A percentile compares a stretch with the other conserved stretches of the same genome.
phyloP scores from a whole-genome alignment of 2,797 vertebrate species.

The Graptemys geographica region DNA sequence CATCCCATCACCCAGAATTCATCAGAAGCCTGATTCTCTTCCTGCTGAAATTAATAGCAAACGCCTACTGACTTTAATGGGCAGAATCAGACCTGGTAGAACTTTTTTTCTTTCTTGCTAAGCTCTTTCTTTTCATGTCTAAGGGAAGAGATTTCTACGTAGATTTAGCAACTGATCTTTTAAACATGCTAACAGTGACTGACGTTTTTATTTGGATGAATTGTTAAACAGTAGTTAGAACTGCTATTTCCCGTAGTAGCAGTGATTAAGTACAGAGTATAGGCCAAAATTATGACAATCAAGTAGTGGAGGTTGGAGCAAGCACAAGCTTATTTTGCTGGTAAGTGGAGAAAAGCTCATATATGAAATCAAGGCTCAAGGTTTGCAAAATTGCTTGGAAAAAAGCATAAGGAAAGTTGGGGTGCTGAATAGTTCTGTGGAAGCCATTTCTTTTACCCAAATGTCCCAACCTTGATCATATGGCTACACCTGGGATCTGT shows the following conservation, averaged over 20 bases:
- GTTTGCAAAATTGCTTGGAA: conserved; percentile 15
- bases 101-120: conserved; percentile 5
- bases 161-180: not conserved
- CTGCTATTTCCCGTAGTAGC: not conserved
- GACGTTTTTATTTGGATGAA: conserved; percentile 12
- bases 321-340: not conserved
- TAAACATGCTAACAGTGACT: not conserved
- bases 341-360: conserved; percentile 19
- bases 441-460: not conserved
- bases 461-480: not conserved
- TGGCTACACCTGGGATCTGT: conserved; percentile 14
- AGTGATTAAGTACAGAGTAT: not conserved
- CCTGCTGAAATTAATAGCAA: not conserved
- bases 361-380: not conserved
- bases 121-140: conserved; percentile 18
- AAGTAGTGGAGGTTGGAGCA: not conserved
- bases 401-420: conserved; percentile 26
- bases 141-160: conserved; percentile 18
- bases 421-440: not conserved
- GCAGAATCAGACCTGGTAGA: not conserved
- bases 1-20: conserved; percentile 28
- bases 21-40: conserved; percentile 36
- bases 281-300: not conserved
- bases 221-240: conserved; percentile 29
- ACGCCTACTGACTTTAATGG: conserved; percentile 22